These are phyloP conservation scores for Coelogynopora nodosa DNA, from an alignment of 2,888 invertebrate species.

Conservation along the genomic window DNA sequence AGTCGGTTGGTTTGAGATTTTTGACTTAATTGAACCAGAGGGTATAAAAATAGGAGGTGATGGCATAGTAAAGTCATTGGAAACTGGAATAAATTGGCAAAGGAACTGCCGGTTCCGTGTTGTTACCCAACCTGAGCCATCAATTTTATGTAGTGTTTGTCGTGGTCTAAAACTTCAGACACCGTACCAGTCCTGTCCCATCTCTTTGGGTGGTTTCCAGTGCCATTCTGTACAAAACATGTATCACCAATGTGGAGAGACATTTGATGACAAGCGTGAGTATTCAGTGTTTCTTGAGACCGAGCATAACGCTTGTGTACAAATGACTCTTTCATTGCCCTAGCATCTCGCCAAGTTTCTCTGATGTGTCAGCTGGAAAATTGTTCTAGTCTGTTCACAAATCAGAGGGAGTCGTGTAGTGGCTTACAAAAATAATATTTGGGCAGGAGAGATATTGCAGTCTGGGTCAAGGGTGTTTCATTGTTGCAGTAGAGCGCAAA, in stretches of 20 bases:
- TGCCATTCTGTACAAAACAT: background rate
- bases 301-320: background rate
- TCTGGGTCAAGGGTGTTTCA: background rate
- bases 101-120: background rate
- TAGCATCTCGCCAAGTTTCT: background rate
- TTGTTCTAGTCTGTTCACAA: background rate
- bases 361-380: background rate
- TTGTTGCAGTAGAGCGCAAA: background rate
- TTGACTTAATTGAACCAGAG: conserved; percentile 5
- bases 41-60: background rate
- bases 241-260: background rate
- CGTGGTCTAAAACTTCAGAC: background rate
- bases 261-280: background rate
- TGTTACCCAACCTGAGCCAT: background rate
- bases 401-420: background rate
- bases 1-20: background rate
- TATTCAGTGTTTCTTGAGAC: background rate
- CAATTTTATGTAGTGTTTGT: background rate
- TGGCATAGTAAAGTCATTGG: background rate
- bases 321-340: background rate
- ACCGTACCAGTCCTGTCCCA: background rate
- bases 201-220: background rate
- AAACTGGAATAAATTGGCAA: conserved; percentile 15
- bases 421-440: background rate
- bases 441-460: background rate